Evolutionary conservation across 2,113 vertebrate genomes (phyloP).

Genomic region (Nothocercus julius): DNA sequence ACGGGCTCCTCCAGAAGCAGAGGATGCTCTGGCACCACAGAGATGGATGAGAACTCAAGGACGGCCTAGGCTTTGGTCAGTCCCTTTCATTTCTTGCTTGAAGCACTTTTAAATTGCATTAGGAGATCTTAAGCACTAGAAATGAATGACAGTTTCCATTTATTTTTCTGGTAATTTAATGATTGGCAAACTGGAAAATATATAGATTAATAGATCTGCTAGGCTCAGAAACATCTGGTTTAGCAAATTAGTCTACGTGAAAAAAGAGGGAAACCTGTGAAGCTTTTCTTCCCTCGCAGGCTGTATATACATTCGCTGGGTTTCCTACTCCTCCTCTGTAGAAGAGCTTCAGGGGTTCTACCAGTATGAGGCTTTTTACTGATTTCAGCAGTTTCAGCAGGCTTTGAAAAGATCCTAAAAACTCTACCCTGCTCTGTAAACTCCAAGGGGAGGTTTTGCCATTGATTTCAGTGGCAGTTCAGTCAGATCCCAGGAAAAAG

Average conservation of each 20-base stretch:
- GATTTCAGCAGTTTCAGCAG: background rate
- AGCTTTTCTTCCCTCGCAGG: background rate
- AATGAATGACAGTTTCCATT: conserved; percentile 64
- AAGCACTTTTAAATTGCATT: conserved; percentile 51
- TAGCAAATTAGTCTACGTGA: conserved; percentile 4
- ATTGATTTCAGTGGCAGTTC: background rate
- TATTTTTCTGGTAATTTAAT: conserved; percentile 65
- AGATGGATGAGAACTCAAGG: conserved; percentile 42
- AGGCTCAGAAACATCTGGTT: conserved; percentile 45
- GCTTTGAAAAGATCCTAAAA: background rate
- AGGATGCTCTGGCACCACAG: background rate
- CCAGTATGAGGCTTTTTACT: background rate
- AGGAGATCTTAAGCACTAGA: conserved; percentile 38
- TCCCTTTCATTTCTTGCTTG: conserved; percentile 49
- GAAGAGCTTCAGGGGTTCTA: background rate
- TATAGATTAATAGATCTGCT: conserved; percentile 60
- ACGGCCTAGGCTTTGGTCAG: conserved; percentile 32
- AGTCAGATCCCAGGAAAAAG: background rate
- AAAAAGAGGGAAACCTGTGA: background rate
- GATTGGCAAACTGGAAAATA: conserved; percentile 71
- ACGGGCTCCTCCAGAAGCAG: conserved; percentile 19
- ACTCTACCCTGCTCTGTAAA: background rate
- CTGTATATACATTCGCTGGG: background rate
- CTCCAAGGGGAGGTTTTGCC: background rate
- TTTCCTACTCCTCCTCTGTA: background rate